These are phyloP conservation scores for Porites rus DNA, from an alignment of 92 coral and sea anemone genomes.

Conservation along the genomic window DNA sequence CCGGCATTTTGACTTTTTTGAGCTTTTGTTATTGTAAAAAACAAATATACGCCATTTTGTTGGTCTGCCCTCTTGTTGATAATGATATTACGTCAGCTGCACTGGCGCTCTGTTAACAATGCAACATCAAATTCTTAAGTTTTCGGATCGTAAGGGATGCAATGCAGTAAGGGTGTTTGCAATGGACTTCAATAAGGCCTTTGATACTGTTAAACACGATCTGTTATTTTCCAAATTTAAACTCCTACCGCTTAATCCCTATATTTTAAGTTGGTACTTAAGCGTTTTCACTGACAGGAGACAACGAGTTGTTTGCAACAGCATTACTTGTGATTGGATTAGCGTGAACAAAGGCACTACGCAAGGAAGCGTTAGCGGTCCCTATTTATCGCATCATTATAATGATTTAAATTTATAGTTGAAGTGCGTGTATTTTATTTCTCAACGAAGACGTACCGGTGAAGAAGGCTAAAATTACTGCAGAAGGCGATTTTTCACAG, in stretches of 20 bases:
- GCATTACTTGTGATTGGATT: not conserved
- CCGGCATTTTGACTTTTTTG: no score
- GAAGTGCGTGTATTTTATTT: no score
- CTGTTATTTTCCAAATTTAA: not conserved
- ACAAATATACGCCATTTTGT: no score
- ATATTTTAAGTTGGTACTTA: constrained; percentile 20
- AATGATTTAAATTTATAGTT: no score
- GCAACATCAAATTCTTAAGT: constrained; percentile 38
- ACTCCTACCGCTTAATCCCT: constrained; percentile 1
- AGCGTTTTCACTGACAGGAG: constrained; percentile 18
- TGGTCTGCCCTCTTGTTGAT: no score
- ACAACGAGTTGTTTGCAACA: not conserved
- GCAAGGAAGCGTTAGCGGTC: constrained; percentile 8
- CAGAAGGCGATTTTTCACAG: no score
- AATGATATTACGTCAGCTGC: constrained; percentile 30
- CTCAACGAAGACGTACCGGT: no score
- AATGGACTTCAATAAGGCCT: constrained; percentile 69
- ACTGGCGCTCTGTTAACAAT: constrained; percentile 57
- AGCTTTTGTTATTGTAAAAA: no score
- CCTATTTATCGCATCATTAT: not conserved
- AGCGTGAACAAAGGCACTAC: not conserved
- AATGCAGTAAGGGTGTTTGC: constrained; percentile 60
- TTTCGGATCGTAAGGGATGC: constrained; percentile 52
- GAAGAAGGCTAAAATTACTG: no score
- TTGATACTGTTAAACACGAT: constrained; percentile 59